phyloP scores from a whole-genome alignment of 2,113 vertebrate species.

The Protobothrops flavoviridis region DNA sequence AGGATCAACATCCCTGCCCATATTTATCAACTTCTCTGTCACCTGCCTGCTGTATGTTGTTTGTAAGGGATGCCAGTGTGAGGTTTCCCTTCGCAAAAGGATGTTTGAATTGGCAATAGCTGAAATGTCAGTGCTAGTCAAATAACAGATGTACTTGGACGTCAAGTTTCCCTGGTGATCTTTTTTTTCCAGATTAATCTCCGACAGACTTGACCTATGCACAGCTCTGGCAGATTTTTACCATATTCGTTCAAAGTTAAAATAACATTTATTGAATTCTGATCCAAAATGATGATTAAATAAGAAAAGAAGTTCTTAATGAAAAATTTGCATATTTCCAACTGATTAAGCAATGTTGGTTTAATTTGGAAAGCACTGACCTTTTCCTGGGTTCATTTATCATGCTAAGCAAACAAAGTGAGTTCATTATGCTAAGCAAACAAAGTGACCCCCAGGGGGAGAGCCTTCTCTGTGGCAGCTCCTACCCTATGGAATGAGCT shows the following conservation, averaged over 20 bases:
- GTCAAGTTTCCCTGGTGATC: background rate
- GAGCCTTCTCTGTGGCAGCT: no score
- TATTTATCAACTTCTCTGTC: conserved; percentile 50
- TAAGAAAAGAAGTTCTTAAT: background rate
- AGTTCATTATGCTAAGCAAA: no score
- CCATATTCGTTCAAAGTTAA: background rate
- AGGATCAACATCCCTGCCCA: background rate
- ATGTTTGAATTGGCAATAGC: conserved; percentile 52
- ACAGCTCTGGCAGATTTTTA: background rate
- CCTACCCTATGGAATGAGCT: no score
- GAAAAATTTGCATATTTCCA: background rate
- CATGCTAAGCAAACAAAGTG: background rate
- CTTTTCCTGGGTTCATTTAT: background rate
- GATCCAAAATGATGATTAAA: background rate
- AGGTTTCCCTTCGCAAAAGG: conserved; percentile 22
- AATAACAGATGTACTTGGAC: background rate
- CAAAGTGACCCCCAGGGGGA: no score
- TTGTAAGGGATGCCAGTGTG: conserved; percentile 23
- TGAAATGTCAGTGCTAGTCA: conserved; percentile 23
- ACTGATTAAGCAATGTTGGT: background rate
- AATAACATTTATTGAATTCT: background rate
- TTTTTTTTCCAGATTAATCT: background rate
- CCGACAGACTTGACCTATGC: background rate
- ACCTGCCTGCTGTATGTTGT: background rate
- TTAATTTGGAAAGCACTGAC: background rate